Evolutionary conservation across 2,888 invertebrate genomes (phyloP), one percentile per base, ranked within the genome.

Genomic region (Leucozona laternaria): DNA sequence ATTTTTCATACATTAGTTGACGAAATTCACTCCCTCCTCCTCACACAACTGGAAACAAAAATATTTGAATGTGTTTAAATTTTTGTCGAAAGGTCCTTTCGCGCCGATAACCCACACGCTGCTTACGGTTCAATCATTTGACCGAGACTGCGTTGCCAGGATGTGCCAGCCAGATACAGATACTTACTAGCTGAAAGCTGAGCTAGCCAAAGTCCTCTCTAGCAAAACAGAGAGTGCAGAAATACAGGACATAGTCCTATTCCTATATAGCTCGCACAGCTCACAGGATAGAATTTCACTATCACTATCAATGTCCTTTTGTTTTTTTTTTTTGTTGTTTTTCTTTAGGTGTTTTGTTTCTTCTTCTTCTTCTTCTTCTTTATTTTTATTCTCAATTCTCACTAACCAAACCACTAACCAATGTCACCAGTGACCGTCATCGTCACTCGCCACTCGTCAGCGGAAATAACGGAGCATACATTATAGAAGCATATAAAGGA

Each of bases 121-220:
- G 77, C 77, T 85, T 70, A 55, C 81, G 70, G 77, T 85, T 85
- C 81, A 85, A 78, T 78, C 40, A 70, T 77, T 81, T 81, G 72
- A 81, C 85, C 81, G 85, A 85, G 85, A 85, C 85, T 85, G 77
- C 81, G 77, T 81, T 81, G 72, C 60, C 81, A 80, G 85, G 81
- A 85, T 81, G 22, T 76, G 64, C 1, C 73, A 50, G 64, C 48
- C 76, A 68, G 68, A 34, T 43, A 45, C 66, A 37, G 37, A 7
- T n/a, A 73, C 17, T 15, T n/a, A n/a, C n/a, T n/a, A n/a, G n/a
- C n/a, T n/a, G n/a, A n/a, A n/a, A 60, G 22, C 53, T n/a, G 8
- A 84, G 77, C 72, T 83, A 73, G 81, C 71, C 66, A 50, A 77
- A 60, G 80, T 85, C 72, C 68, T 76, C 71, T 76, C 72, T 75